Conservation (phyloP, 1,140 invertebrate species). For the Asobara japonica region DNA sequence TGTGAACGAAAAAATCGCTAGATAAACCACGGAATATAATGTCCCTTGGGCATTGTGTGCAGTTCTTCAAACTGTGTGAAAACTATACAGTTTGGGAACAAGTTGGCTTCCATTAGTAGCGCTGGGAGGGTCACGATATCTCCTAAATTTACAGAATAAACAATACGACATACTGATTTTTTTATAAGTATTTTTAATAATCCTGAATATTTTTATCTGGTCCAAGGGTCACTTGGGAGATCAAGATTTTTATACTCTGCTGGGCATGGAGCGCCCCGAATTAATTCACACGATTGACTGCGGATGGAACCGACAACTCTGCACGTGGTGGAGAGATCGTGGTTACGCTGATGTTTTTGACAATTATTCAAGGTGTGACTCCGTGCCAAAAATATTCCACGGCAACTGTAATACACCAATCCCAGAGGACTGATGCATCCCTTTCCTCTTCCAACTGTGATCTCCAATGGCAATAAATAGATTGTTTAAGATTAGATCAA, state of each 20-base stretch:
- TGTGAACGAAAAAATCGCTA: no score
- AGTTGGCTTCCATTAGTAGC: no score
- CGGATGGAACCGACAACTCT: slow-evolving; percentile 86
- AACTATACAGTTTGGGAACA: no score
- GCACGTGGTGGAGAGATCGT: slow-evolving; percentile 84
- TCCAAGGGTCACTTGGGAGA: slow-evolving; percentile 84
- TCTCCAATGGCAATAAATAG: slow-evolving; percentile 6
- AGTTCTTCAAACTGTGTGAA: no score
- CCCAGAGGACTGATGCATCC: slow-evolving; percentile 62
- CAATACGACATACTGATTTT: no score
- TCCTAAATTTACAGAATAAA: no score
- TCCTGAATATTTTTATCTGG: no score
- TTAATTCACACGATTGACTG: slow-evolving; percentile 83
- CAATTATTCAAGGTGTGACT: slow-evolving; percentile 78
- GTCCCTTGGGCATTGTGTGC: no score
- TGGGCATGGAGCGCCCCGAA: slow-evolving; percentile 78
- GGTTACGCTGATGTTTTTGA: slow-evolving; percentile 82
- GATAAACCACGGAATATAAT: no score
- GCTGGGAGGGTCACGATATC: no score
- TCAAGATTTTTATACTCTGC: slow-evolving; percentile 87
- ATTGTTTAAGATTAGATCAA: slow-evolving; percentile 7
- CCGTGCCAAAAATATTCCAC: slow-evolving; percentile 80
- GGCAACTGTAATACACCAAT: slow-evolving; percentile 87
- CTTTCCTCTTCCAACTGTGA: slow-evolving; percentile 3
- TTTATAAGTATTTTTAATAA: no score